These are phyloP conservation scores for Hippopotamyrus pictus DNA, from an alignment of 2,797 vertebrate species.

Conservation along the genomic window DNA sequence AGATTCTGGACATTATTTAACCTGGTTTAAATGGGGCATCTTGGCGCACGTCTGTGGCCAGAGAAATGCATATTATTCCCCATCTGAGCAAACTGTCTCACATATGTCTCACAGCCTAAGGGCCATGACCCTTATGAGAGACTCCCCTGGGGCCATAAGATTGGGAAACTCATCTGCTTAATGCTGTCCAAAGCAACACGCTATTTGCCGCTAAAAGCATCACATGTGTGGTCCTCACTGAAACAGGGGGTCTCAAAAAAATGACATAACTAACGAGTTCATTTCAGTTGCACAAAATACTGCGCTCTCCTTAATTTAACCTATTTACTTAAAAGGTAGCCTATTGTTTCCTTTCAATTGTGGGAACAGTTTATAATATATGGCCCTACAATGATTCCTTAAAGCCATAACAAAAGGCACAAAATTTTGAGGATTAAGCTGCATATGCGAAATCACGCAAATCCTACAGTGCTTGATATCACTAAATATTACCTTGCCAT, in stretches of 20 bases:
- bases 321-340: neutral
- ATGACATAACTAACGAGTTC: conserved; percentile 13
- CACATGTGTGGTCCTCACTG: neutral
- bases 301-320: neutral
- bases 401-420: neutral
- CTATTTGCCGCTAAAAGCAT: neutral
- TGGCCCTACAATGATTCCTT: neutral
- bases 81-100: neutral
- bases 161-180: neutral
- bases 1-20: neutral
- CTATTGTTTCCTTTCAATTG: neutral
- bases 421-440: neutral
- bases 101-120: neutral
- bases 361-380: neutral
- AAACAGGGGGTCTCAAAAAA: neutral
- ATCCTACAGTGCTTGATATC: neutral
- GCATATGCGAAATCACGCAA: neutral
- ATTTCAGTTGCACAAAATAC: neutral
- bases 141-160: neutral
- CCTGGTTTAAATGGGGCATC: neutral
- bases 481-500: neutral
- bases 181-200: neutral
- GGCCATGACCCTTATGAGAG: neutral
- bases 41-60: neutral
- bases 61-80: neutral